Evolutionary conservation across 2,113 vertebrate species (phyloP), one percentile per base, ranked within the genome.

Genomic region (Oreocharis arfaki): DNA sequence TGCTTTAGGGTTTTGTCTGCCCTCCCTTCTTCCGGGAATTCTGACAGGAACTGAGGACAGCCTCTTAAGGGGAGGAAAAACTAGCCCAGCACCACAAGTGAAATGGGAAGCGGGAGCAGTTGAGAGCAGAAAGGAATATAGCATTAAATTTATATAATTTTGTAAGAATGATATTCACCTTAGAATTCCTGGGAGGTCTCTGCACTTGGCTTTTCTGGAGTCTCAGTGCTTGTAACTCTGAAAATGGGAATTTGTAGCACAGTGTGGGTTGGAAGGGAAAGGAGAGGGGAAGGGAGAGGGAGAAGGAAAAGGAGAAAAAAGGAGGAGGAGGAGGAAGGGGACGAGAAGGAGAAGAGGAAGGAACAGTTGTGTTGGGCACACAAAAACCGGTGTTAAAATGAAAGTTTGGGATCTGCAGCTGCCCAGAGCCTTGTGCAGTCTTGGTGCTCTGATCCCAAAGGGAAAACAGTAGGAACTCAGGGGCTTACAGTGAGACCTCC

Each of bases 391-490:
- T 10, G 13, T 11, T 42, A 4, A 11, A 23, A 39, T 10, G 21
- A 12, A 16, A 23, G 3, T 28, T 30, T 50, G 39, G 67, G 2
- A 37, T 53, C 75, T 85, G 52, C 79, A 68, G 42, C 41, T 18
- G 7, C 1, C 7, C 5, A 10, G 10, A 44, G 30, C 52, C 26
- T 39, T 24, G 61, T 57, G 52, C 52, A 52, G 67, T 12, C 7
- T 47, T 57, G 35, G 37, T 78, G 30, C 78, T 37, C 2, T 7
- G 32, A 57, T 4, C 35, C 27, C 7, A 22, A 17, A 37, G 52
- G 14, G 50, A 75, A 9, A 49, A 1, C 60, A n/a, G 20, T 6
- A 1, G 39, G 41, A 60, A 4, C 18, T 22, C 19, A 0, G 20
- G 49, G 30, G 11, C n/a, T 53, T 15, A 4, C 2, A 0, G 5